Evolutionary conservation across 2,113 vertebrate genomes (phyloP), one percentile per base, ranked within the genome.

Genomic region (Sebastes fasciatus): DNA sequence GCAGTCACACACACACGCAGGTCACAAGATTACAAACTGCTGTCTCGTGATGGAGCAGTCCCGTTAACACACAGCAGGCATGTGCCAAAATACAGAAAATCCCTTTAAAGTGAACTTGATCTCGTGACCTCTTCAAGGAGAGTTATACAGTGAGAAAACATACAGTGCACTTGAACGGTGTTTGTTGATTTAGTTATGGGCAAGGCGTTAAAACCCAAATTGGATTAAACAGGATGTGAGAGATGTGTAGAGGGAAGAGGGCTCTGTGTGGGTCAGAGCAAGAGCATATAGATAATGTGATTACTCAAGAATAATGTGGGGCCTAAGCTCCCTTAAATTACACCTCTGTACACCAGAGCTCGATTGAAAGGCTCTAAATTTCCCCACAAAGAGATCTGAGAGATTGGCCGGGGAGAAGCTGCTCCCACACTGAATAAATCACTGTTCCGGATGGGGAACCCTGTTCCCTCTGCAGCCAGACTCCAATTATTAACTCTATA

Each of bases 341-440:
- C n/a, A 48, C 72, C 74, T 86, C 80, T 79, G 85, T 83, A 51
- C 73, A 80, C 34, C 73, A 83, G 80, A 71, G 84, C 70, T 76
- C 13, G 0, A 74, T 71, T 68, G 76, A 81, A 80, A 78, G 76
- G 51, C 80, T 85, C 68, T 80, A 90, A 76, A 93, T 91, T 86
- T 87, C 55, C 80, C 68, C 84, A 90, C 89, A 88, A 93, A 91
- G 85, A 92, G 79, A 91, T 90, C 45, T 63, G 68, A 23, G 51
- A 84, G 88, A 94, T 91, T 91, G 83, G 77, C 76, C 74, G 60
- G 76, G 91, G 88, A 86, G 69, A 79, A 34, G 57, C 79, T 78
- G 77, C 63, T 92, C 80, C 86, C 91, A 87, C 40, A 73, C 43
- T 88, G 89, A 83, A 94, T 83, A 90, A 88, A 91, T 90, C 80